Conservation (phyloP, 2,888 invertebrate genomes). For the Catocala fraxini region DNA sequence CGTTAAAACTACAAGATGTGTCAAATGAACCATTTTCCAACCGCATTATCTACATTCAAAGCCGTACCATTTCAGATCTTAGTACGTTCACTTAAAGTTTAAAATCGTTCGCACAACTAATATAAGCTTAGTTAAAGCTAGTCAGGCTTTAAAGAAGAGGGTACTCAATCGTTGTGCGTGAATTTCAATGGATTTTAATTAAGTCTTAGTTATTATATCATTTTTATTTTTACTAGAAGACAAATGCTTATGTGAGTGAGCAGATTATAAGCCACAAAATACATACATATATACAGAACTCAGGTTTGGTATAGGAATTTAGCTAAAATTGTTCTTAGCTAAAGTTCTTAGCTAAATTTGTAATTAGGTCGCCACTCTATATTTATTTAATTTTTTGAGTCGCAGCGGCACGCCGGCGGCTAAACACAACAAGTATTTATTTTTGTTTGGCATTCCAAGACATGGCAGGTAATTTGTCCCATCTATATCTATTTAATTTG, state of each 20-base stretch:
- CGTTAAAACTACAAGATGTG: constrained; percentile 39
- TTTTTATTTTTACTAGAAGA: constrained; percentile 9
- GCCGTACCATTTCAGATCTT: constrained; percentile 32
- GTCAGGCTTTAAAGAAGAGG: constrained; percentile 34
- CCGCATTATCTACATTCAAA: constrained; percentile 32
- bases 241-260: neutral
- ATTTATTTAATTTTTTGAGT: too few species aligned
- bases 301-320: too few species aligned
- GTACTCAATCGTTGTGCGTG: constrained; percentile 39
- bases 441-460: too few species aligned
- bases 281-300: too few species aligned
- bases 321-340: too few species aligned
- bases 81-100: constrained; percentile 27
- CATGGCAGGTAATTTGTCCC: too few species aligned
- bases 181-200: constrained; percentile 13
- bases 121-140: constrained; percentile 25
- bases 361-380: too few species aligned
- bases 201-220: constrained; percentile 1
- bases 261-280: too few species aligned
- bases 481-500: too few species aligned
- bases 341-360: too few species aligned
- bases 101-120: constrained; percentile 36
- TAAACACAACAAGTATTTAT: too few species aligned
- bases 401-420: too few species aligned
- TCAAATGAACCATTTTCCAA: constrained; percentile 26